Conservation (phyloP, 2,113 vertebrate species). For the Pollachius pollachius region DNA sequence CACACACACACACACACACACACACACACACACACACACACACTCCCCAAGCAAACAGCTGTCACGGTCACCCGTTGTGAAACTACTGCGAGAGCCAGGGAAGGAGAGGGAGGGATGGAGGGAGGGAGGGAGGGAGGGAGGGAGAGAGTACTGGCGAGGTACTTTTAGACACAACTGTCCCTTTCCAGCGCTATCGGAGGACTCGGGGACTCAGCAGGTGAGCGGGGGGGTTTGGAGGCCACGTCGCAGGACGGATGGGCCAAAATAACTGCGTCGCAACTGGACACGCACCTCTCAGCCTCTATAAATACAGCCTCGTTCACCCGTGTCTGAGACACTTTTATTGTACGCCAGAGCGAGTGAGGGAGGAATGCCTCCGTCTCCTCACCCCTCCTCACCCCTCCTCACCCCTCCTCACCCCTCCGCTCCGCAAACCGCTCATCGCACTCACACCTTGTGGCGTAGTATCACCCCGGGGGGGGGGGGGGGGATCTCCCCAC, state of each 20-base stretch:
- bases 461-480: no score
- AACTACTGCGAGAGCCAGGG: conserved; percentile 43
- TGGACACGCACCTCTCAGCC: conserved; percentile 26
- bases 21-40: conserved; percentile 1
- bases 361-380: conserved; percentile 6
- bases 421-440: background rate
- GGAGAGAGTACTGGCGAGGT: conserved; percentile 18
- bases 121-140: conserved; percentile 18
- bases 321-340: conserved; percentile 40
- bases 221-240: background rate
- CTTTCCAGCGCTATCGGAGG: conserved; percentile 51
- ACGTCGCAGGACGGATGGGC: conserved; percentile 46
- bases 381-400: background rate
- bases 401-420: background rate
- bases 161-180: conserved; percentile 53
- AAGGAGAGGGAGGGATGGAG: conserved; percentile 16
- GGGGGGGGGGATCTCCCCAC: no score
- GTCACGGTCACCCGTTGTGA: conserved; percentile 33
- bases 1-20: no score
- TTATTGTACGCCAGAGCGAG: conserved; percentile 43
- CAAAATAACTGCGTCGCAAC: conserved; percentile 35
- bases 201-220: conserved; percentile 34
- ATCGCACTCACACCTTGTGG: no score
- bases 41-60: conserved; percentile 47
- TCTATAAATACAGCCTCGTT: conserved; percentile 48